Evolutionary conservation across 2,113 vertebrate genomes (phyloP), one percentile per base, ranked within the genome.

Genomic region (Tychaedon coryphoeus): DNA sequence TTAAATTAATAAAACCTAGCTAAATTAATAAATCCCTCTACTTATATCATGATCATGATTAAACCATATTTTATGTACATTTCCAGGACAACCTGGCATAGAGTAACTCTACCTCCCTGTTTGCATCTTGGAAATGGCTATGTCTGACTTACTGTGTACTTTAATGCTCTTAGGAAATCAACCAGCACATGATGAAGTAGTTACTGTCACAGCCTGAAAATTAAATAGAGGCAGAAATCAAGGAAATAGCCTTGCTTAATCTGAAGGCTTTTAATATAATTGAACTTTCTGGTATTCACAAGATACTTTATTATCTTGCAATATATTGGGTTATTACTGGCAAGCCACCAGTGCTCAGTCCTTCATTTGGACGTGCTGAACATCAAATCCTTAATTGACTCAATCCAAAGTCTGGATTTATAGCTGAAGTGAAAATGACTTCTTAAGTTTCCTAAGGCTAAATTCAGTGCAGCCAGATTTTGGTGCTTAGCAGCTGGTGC

Each of bases 361-460:
- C 86, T 87, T 86, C 47, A n/a, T 66, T 73, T 89, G 47, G 16
- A 91, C 14, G 1, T 26, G 25, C 16, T 64, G 23, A 74, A 83
- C 33, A 67, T 84, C 60, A 74, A 77, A 67, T 43, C 36, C 43
- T 72, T 87, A 74, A 85, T 13, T 86, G 77, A 54, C 56, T 92
- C 73, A 80, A 9, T 73, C 57, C 16, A 54, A 84, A 74, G 34
- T 42, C 23, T 77, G 56, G 47, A 62, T 92, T 92, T 89, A 58
- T 80, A 80, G 47, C 72, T 91, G 60, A 94, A n/a, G 56, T 81
- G 79, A 69, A 92, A 96, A 92, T 91, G 12, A 34, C 19, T 93
- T 75, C 53, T 79, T 51, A 76, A 76, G 58, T 86, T 84, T 92
- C 84, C 73, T 56, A 19, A 87, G 73, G 67, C 34, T 43, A 51